A percentile compares a stretch with the other conserved stretches of the same genome.
Conservation (phyloP, 2,888 invertebrate genomes). For the Eurytoma californica region DNA sequence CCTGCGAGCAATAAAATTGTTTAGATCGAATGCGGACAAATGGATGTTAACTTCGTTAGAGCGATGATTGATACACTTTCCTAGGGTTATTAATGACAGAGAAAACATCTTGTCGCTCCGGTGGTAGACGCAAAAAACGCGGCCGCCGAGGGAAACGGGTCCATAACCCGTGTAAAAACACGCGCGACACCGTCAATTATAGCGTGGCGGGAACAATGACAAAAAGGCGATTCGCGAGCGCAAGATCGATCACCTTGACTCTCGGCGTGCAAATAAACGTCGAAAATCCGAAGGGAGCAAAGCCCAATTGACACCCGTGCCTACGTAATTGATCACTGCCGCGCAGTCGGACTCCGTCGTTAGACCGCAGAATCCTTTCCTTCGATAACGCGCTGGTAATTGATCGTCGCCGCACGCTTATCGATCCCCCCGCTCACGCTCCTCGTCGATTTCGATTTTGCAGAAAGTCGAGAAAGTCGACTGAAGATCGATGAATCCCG, state of each 20-base stretch:
- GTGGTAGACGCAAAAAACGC: not conserved
- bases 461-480: not conserved
- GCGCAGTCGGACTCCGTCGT: not conserved
- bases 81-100: conserved; percentile 42
- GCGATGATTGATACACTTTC: conserved; percentile 37
- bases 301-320: not conserved
- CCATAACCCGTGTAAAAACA: not conserved
- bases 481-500: not conserved
- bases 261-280: not conserved
- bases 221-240: conserved; percentile 29
- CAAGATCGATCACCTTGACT: conserved; percentile 19
- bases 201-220: conserved; percentile 13
- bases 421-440: too few relatives aligned
- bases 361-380: not conserved
- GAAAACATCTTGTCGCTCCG: conserved; percentile 8
- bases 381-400: not conserved
- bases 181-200: conserved; percentile 30
- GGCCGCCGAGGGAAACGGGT: not conserved
- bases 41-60: not conserved
- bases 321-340: conserved; percentile 14
- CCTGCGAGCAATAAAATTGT: too few relatives aligned
- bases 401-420: too few relatives aligned
- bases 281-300: not conserved
- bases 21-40: not conserved
- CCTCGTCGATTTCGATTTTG: too few relatives aligned